Conservation (phyloP, 2,888 invertebrate species). For the Cabera pusaria region DNA sequence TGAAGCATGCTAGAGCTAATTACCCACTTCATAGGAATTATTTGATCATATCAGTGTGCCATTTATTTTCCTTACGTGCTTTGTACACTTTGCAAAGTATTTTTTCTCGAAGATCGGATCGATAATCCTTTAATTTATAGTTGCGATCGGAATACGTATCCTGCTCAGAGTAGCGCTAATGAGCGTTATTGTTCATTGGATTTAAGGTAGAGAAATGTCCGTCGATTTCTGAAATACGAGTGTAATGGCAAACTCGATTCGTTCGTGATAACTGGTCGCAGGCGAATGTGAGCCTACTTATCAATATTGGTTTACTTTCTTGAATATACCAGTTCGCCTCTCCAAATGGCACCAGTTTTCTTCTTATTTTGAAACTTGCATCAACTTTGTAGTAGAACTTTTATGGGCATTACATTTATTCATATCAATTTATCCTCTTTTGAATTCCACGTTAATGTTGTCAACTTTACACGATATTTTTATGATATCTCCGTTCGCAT, state of each 20-base stretch:
- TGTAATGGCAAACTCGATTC: constrained; percentile 17
- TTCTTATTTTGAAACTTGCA: not conserved
- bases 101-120: constrained; percentile 26
- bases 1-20: constrained; percentile 43
- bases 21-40: constrained; percentile 44
- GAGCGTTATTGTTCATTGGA: constrained; percentile 25
- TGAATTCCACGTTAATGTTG: constrained; percentile 18
- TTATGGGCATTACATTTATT: constrained; percentile 7
- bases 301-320: constrained; percentile 13
- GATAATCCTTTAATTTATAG: constrained; percentile 28
- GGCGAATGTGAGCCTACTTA: constrained; percentile 24
- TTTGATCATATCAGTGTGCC: constrained; percentile 38
- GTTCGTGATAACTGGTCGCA: constrained; percentile 16
- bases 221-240: constrained; percentile 17
- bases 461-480: constrained; percentile 30
- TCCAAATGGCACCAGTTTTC: constrained; percentile 6
- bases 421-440: constrained; percentile 16
- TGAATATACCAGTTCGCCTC: constrained; percentile 13
- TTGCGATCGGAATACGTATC: constrained; percentile 7
- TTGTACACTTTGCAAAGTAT: constrained; percentile 21
- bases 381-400: constrained; percentile 4
- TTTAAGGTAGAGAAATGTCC: constrained; percentile 26
- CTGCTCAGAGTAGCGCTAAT: constrained; percentile 20
- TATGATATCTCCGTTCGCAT: constrained; percentile 20
- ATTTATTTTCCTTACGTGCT: constrained; percentile 29